Evolutionary conservation across 1,140 invertebrate species (phyloP).

Genomic region (Philotrypesis tridentata): DNA sequence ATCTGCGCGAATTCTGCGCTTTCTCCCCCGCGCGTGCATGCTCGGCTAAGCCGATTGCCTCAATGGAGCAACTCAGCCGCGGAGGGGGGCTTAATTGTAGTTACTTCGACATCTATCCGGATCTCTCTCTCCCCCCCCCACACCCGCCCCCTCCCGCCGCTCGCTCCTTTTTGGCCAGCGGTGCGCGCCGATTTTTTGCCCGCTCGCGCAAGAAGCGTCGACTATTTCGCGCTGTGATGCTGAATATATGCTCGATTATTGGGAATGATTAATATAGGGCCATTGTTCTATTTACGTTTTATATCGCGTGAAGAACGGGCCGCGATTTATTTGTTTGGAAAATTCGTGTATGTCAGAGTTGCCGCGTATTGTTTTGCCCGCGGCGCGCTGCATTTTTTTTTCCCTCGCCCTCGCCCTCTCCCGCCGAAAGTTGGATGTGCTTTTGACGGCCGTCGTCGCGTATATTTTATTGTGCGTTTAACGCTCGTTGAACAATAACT

Average conservation of each 20-base stretch:
- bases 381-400: not conserved
- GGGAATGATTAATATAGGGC: conserved; percentile 47
- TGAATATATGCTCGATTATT: conserved; percentile 39
- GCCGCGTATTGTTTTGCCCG: not conserved
- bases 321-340: conserved; percentile 14
- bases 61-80: conserved; percentile 73
- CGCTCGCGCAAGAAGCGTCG: not conserved
- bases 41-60: conserved; percentile 70
- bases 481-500: conserved; percentile 27
- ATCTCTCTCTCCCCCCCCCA: conserved; percentile 3
- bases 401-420: too few species aligned
- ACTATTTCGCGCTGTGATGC: not conserved
- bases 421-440: conserved; percentile 19
- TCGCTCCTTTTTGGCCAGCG: not conserved
- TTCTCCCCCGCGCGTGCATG: conserved; percentile 62
- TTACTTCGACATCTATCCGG: conserved; percentile 59
- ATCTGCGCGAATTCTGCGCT: conserved; percentile 69
- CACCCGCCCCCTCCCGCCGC: too few species aligned
- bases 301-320: not conserved
- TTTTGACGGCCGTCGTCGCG: conserved; percentile 5
- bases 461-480: conserved; percentile 10
- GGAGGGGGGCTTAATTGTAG: conserved; percentile 71
- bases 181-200: conserved; percentile 16
- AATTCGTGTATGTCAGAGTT: conserved; percentile 34
- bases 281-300: conserved; percentile 39